Evolutionary conservation across 1,140 invertebrate species (phyloP).

Genomic region (Drosophila fuyamai): DNA sequence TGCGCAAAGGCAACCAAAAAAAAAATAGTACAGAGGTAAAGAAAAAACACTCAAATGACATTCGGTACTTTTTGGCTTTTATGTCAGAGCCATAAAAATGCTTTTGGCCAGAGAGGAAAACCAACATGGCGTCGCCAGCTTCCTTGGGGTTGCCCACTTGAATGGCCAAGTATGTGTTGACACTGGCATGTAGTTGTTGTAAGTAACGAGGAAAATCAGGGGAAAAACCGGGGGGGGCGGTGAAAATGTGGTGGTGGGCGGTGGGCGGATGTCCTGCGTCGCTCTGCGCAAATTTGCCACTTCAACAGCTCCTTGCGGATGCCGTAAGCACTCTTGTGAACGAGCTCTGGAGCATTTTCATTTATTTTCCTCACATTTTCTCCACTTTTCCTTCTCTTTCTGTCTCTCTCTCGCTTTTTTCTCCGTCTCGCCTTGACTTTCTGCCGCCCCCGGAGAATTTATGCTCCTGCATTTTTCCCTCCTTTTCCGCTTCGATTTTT

Average conservation of each 20-base stretch:
- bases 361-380: slow-evolving; percentile 82
- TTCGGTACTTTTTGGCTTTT: slow-evolving; percentile 63
- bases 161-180: slow-evolving; percentile 84
- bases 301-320: slow-evolving; percentile 84
- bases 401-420: background rate
- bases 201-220: slow-evolving; percentile 66
- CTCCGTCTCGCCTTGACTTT: slow-evolving; percentile 18
- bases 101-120: slow-evolving; percentile 43
- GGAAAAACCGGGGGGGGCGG: background rate
- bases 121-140: slow-evolving; percentile 70
- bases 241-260: background rate
- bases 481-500: slow-evolving; percentile 69
- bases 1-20: slow-evolving; percentile 37
- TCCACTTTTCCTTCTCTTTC: slow-evolving; percentile 18
- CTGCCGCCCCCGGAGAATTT: slow-evolving; percentile 55
- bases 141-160: slow-evolving; percentile 71
- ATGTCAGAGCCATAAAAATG: slow-evolving; percentile 72
- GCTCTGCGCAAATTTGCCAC: slow-evolving; percentile 84
- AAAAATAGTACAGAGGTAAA: slow-evolving; percentile 9
- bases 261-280: slow-evolving; percentile 56
- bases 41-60: slow-evolving; percentile 47
- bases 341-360: slow-evolving; percentile 84
- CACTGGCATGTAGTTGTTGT: slow-evolving; percentile 84
- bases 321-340: slow-evolving; percentile 84
- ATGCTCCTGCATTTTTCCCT: slow-evolving; percentile 56